Conservation (phyloP, 2,888 invertebrate genomes). For the Tetragonula carbonaria region DNA sequence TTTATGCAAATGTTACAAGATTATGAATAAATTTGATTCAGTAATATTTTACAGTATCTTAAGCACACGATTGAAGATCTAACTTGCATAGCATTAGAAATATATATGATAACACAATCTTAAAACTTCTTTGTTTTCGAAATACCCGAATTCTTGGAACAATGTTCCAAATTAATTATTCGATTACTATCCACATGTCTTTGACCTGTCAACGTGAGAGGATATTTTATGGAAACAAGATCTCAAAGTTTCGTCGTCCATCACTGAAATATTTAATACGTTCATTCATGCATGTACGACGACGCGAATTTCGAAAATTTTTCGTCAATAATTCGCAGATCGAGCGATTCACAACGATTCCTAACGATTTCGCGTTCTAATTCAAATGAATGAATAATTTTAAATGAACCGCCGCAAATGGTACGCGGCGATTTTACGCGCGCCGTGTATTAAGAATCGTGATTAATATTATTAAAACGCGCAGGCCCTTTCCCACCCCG, state of each 20-base stretch:
- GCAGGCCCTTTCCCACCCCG: not conserved
- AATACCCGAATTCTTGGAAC: not conserved
- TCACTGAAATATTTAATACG: not conserved
- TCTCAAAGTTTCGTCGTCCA: not conserved
- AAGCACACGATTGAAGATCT: not conserved
- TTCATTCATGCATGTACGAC: too few relatives aligned
- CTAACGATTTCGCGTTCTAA: not conserved
- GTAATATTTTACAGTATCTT: too few relatives aligned
- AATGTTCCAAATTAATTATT: not conserved
- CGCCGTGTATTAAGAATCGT: not conserved
- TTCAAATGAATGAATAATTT: not conserved
- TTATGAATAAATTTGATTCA: too few relatives aligned
- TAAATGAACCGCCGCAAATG: constrained; percentile 1
- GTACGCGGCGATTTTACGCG: not conserved
- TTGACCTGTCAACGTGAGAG: not conserved
- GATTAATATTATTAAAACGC: constrained; percentile 24
- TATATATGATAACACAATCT: not conserved
- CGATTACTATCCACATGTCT: not conserved
- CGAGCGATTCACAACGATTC: too few relatives aligned
- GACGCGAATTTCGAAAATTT: too few relatives aligned
- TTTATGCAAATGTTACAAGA: too few relatives aligned
- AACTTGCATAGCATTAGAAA: not conserved
- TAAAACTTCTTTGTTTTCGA: not conserved
- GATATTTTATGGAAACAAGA: not conserved
- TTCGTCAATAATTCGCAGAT: too few relatives aligned